Evolutionary conservation across 1,140 invertebrate species (phyloP), one percentile per base, ranked within the genome.

Genomic region (Drosophila carrolli): DNA sequence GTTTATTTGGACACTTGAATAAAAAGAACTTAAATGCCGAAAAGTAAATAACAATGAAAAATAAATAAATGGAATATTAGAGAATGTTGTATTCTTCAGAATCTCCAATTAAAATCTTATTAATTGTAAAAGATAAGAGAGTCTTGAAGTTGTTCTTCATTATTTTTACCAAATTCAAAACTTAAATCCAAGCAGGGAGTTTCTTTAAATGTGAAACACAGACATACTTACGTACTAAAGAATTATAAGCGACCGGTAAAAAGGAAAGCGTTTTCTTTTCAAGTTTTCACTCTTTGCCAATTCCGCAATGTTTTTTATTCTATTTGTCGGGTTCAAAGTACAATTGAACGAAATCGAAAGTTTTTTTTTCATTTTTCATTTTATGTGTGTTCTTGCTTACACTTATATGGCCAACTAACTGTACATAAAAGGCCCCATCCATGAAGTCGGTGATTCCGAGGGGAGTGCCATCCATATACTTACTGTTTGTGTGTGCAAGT

Each of bases 291-390:
- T 86, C 78, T 78, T 86, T 61, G 46, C 51, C 67, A 71, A 66
- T 72, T 76, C 72, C 78, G 71, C 75, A 86, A 51, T 81, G 70
- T 83, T 88, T 83, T 89, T 88, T 77, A 79, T 82, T 79, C 60
- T 80, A 89, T 80, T 79, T 70, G 80, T 56, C 70, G 79, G 82
- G 84, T 86, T 86, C 71, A 86, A 88, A 89, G 72, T 80, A 78
- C 83, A 89, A 89, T 84, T 89, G 84, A 88, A 77, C 51, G 83
- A 88, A 89, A 88, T 84, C 76, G 83, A 88, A 89, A 88, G 83
- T 89, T 75, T 75, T 88, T 78, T 86, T 75, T 78, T 65, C 35
- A 56, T 60, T 37, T 41, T 50, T 48, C 44, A 66, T 66, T 41
- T 48, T 66, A 60, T 50, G 63, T 66, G 56, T 19, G 51, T 40